Evolutionary conservation across 2,113 vertebrate species (phyloP).

Genomic region (Tonatia bakeri): DNA sequence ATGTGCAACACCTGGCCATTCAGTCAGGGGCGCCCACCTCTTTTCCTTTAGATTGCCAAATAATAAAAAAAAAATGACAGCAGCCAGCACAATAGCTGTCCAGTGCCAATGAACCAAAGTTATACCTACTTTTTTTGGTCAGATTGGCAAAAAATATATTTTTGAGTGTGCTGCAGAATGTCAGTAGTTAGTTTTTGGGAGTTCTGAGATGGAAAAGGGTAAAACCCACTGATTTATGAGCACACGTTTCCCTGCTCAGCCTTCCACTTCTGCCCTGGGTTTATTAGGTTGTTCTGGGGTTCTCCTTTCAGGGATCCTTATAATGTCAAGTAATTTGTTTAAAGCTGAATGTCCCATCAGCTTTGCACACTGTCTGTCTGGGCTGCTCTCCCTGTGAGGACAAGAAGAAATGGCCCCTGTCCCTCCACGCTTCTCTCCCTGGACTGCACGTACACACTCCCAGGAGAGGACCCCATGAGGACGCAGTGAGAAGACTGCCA

Average conservation of each 20-base stretch:
- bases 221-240: background rate
- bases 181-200: background rate
- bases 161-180: background rate
- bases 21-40: background rate
- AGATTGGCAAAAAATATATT: background rate
- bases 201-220: background rate
- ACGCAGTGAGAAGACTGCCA: background rate
- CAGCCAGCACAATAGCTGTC: background rate
- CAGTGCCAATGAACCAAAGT: background rate
- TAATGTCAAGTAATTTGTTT: background rate
- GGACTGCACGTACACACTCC: background rate
- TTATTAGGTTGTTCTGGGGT: background rate
- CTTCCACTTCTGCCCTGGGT: background rate
- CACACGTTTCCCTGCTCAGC: accelerated
- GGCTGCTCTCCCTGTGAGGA: background rate
- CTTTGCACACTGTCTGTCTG: background rate
- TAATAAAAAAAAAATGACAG: background rate
- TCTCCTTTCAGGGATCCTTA: background rate
- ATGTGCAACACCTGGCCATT: background rate
- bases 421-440: background rate
- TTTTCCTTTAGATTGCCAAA: background rate
- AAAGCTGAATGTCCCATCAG: too few species aligned
- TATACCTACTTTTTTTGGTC: background rate
- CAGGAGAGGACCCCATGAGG: background rate
- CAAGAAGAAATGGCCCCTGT: background rate